Evolutionary conservation across 1,140 invertebrate genomes (phyloP), one percentile per base, ranked within the genome.

Genomic region (Rhysida immarginata): DNA sequence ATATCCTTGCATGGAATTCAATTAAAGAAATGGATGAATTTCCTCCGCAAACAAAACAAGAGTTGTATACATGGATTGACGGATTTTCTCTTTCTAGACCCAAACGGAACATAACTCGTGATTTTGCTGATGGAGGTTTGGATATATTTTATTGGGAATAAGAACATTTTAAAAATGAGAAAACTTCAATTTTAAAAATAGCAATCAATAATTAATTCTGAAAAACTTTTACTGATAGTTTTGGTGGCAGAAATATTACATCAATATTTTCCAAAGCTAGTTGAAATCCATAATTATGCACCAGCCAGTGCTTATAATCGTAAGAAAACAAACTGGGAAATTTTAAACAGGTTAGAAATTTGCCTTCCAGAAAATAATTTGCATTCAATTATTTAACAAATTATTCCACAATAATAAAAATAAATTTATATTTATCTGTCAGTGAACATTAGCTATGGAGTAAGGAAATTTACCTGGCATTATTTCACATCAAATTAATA

Each of bases 281-380:
- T 51, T 51, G 49, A 51, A 3, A 51, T 51, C 5, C 49, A 51
- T 25, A 51, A 51, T 27, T 51, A 51, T 51, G 26, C 26, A 26
- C 49, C 49, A 8, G 49, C 49, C 24, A 51, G 26, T 27, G 49
- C 23, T 25, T 8, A 26, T 5, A 27, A 25, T 27, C 49, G 26
- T 8, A 51, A 51, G 26, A 51, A 51, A 27, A 5, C 49, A 3
- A 51, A 51, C 20, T 51, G 49, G 49, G 49, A 51, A 26, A 51
- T 25, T 16, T 25, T 51, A 13, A 51, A 51, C 24, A 24, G 49
- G 49, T 51, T 5, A 25, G 24, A 5, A 25, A 20, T 35, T 35
- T 35, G 16, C 29, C 29, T 35, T 5, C 29, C 29, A 8, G 5
- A 35, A 35, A 35, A n/a, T n/a, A 35, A 35, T 35, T 16, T 35